Conservation (phyloP, 92 coral and sea anemone species). For the Palythoa grandiflora region DNA sequence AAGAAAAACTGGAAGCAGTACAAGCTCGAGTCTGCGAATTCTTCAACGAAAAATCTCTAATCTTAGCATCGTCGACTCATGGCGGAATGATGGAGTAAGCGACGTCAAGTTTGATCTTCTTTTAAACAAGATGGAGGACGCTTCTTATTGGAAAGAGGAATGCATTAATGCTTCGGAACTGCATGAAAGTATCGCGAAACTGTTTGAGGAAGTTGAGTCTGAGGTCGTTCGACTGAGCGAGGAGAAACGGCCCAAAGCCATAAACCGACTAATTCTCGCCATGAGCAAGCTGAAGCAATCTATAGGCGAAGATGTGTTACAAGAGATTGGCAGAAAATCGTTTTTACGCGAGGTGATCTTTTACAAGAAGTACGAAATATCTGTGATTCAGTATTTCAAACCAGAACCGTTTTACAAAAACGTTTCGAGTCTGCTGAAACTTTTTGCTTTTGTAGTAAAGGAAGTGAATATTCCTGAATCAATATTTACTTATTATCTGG, state of each 20-base stretch:
- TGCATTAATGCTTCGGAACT: conserved; percentile 3
- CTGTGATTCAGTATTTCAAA: conserved; percentile 30
- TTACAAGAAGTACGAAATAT: conserved; percentile 16
- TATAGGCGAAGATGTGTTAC: conserved; percentile 18
- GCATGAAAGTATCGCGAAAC: conserved; percentile 9
- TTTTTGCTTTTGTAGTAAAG: conserved; percentile 30
- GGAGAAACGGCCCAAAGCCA: conserved; percentile 14
- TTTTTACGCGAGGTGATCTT: conserved; percentile 27
- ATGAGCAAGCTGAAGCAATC: background rate
- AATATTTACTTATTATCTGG: conserved; percentile 36
- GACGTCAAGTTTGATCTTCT: background rate
- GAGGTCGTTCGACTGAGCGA: conserved; percentile 29
- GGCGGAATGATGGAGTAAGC: background rate
- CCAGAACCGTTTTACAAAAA: conserved; percentile 35
- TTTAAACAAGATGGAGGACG: conserved; percentile 18
- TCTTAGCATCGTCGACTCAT: background rate
- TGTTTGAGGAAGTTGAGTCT: conserved; percentile 26
- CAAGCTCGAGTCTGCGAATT: background rate
- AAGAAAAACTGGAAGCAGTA: background rate
- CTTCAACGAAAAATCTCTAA: conserved; percentile 16
- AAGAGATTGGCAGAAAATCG: conserved; percentile 12
- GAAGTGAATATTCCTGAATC: conserved; percentile 26
- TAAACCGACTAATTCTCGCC: background rate
- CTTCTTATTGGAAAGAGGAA: conserved; percentile 21
- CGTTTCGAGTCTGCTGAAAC: conserved; percentile 11